These are phyloP conservation scores for Ochropleura plecta DNA, from an alignment of 2,888 invertebrate genomes.

Conservation along the genomic window DNA sequence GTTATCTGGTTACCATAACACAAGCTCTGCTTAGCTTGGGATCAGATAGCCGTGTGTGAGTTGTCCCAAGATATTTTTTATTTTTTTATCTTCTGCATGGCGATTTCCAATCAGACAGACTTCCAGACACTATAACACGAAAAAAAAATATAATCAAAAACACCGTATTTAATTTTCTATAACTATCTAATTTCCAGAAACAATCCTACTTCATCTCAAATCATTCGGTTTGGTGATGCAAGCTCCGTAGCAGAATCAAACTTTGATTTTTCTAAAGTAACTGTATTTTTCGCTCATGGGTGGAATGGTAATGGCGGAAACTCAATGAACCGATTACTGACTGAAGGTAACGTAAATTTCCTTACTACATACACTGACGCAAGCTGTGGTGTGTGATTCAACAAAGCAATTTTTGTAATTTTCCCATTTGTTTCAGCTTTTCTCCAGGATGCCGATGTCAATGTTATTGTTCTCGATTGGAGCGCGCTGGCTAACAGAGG, in stretches of 20 bases:
- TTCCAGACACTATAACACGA: too few relatives aligned
- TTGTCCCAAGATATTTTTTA: too few relatives aligned
- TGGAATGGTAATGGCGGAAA: constrained; percentile 79
- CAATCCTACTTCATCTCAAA: constrained; percentile 71
- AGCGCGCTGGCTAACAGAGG: constrained; percentile 75
- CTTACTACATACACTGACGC: background rate
- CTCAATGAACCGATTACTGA: constrained; percentile 71
- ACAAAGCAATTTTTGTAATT: background rate
- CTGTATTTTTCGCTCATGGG: constrained; percentile 79
- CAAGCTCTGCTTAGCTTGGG: too few relatives aligned
- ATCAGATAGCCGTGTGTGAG: too few relatives aligned
- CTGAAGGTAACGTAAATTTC: constrained; percentile 70
- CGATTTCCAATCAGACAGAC: too few relatives aligned
- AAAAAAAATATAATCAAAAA: background rate
- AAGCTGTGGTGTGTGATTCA: background rate
- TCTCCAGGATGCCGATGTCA: constrained; percentile 76
- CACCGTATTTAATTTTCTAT: background rate
- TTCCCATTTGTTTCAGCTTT: constrained; percentile 72
- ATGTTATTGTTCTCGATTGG: constrained; percentile 87
- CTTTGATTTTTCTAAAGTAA: constrained; percentile 69
- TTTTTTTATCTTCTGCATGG: too few relatives aligned
- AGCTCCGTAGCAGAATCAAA: constrained; percentile 70
- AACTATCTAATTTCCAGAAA: constrained; percentile 63
- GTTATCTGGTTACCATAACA: too few relatives aligned
- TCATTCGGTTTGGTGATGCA: constrained; percentile 63